phyloP scores from a whole-genome alignment of 2,797 vertebrate genomes.

The Characodon lateralis region DNA sequence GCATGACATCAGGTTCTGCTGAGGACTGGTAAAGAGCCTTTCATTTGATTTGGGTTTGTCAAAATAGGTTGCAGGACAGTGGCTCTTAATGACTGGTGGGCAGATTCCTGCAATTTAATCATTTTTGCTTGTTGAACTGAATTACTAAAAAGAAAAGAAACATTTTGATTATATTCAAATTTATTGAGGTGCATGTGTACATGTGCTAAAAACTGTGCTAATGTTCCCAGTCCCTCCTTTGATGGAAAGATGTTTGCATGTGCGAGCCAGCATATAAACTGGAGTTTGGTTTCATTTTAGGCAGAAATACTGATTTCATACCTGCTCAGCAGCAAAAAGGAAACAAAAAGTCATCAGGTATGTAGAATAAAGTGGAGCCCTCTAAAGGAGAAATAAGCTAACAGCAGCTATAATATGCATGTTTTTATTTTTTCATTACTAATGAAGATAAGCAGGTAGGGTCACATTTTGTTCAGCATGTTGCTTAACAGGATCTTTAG shows the following conservation, averaged over 20 bases:
- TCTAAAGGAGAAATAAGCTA: conserved; percentile 32
- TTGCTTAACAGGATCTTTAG: conserved; percentile 4
- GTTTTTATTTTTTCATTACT: conserved; percentile 45
- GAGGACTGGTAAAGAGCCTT: neutral
- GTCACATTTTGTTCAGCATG: conserved; percentile 15
- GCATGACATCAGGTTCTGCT: neutral
- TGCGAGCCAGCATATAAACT: conserved; percentile 62
- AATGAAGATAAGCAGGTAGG: conserved; percentile 24
- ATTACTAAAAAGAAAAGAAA: neutral
- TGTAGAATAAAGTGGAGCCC: conserved; percentile 49
- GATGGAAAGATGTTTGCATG: conserved; percentile 58
- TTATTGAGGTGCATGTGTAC: neutral
- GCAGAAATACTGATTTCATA: conserved; percentile 73
- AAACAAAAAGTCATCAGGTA: conserved; percentile 66
- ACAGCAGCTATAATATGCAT: conserved; percentile 66
- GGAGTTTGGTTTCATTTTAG: conserved; percentile 78
- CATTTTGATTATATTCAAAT: neutral
- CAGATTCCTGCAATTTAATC: neutral
- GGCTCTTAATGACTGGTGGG: neutral
- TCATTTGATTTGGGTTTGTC: neutral
- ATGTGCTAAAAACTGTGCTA: neutral
- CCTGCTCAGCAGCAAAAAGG: conserved; percentile 67
- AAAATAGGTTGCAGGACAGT: neutral
- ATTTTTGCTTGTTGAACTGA: neutral
- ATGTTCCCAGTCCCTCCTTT: conserved; percentile 16